Base-by-base conservation (phyloP, 2,113 vertebrate genomes). In the Paracanthobrama guichenoti region DNA sequence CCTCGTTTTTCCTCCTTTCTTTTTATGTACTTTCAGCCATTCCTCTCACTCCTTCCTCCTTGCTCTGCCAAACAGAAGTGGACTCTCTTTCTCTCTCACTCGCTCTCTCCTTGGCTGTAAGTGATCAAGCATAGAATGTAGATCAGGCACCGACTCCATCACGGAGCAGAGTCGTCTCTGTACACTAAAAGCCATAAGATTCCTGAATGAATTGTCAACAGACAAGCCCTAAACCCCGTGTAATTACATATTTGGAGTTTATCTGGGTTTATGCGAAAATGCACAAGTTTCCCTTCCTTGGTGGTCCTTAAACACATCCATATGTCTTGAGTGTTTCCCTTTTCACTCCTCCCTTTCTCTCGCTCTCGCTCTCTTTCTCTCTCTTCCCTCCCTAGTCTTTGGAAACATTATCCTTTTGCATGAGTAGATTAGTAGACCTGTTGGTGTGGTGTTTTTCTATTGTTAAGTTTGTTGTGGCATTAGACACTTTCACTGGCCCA, bases 271-370 rank as follows among this genome's bases (percentile, higher is more conserved):
- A 94, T 93, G 92, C 88, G 91, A 95, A 95, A 94, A 94, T 93
- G 93, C 94, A 92, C 93, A 92, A 93, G 93, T 94, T 93, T 93
- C 91, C 92, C 94, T 94, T 93, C 94, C 93, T 92, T 93, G 94
- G 94, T 95, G 94, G 94, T 95, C 94, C 93, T 93, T 95, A 95
- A 95, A 94, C 92, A 95, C 92, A 94, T 94, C 94, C 94, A 95
- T 94, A 95, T 95, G 93, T 93, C 90, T 88, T 81, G 85, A 88
- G 89, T 93, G 92, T 93, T 94, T 92, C 92, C 90, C 91, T 91
- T 91, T 90, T 90, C 93, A 89, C 91, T 91, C 88, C 91, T 91
- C 90, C 48, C 78, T 60, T 86, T 66, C 35, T 53, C 77, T 84
- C 50, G 16, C 50, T 80, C 44, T 39, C 35, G 69, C 62, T 39